phyloP scores from a whole-genome alignment of 2,797 vertebrate genomes.

The Enteromius fasciolatus region DNA sequence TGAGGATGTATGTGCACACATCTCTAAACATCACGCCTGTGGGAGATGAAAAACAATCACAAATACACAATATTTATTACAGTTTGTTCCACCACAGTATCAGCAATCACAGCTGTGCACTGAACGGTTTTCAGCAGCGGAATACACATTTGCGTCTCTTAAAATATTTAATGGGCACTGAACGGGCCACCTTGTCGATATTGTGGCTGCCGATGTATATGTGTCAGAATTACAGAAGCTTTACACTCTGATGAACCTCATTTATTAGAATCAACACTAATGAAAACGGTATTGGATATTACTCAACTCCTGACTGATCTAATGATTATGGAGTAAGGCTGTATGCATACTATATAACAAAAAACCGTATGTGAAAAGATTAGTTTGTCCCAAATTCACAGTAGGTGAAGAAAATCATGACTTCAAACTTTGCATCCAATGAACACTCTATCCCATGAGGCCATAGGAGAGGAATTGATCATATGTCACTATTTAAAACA shows the following conservation, averaged over 20 bases:
- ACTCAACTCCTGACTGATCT: slow-evolving; percentile 69
- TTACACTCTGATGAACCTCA: slow-evolving; percentile 18
- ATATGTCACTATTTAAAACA: not conserved
- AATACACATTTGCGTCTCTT: slow-evolving; percentile 6
- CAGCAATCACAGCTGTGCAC: not conserved
- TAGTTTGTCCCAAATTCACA: not conserved
- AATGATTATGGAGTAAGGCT: slow-evolving; percentile 52
- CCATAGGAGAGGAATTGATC: not conserved
- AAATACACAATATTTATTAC: slow-evolving; percentile 28
- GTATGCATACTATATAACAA: not conserved
- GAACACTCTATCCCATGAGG: not conserved
- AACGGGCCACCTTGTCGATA: not conserved
- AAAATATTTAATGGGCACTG: not conserved
- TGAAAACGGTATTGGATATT: slow-evolving; percentile 59
- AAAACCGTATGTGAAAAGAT: not conserved
- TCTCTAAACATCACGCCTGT: not conserved
- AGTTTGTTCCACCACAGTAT: not conserved
- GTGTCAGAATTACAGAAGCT: slow-evolving; percentile 12
- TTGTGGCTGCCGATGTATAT: not conserved
- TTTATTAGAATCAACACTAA: slow-evolving; percentile 64
- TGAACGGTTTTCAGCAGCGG: not conserved
- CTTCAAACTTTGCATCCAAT: not conserved
- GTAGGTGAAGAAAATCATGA: not conserved
- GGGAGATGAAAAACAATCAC: slow-evolving; percentile 5
- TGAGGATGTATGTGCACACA: slow-evolving; percentile 20